Evolutionary conservation across 1,140 invertebrate species (phyloP).

Genomic region (Aphelenchoides besseyi): DNA sequence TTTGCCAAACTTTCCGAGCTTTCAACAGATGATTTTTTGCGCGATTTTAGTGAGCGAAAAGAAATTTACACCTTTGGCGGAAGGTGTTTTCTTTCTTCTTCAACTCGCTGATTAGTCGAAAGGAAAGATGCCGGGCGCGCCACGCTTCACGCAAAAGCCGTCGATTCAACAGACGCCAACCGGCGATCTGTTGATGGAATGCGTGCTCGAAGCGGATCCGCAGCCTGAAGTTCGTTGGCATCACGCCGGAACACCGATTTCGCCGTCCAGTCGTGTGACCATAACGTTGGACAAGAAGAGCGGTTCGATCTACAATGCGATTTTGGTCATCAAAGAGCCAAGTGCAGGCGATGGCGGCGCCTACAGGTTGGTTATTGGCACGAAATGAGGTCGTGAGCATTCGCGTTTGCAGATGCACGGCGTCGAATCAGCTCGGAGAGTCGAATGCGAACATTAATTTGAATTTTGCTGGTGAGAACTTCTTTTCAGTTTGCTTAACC

Average conservation of each 20-base stretch:
- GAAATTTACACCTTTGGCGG: neutral
- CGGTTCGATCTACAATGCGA: slow-evolving; percentile 65
- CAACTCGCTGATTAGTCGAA: neutral
- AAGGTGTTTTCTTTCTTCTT: neutral
- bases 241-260: slow-evolving; percentile 77
- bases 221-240: slow-evolving; percentile 57
- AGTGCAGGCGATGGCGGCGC: slow-evolving; percentile 90
- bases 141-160: slow-evolving; percentile 92
- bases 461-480: slow-evolving; percentile 84
- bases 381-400: no score
- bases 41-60: no score
- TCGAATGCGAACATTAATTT: slow-evolving; percentile 99
- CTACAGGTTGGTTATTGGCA: slow-evolving; percentile 68
- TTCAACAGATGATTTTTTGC: no score
- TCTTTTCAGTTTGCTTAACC: neutral
- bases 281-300: slow-evolving; percentile 67
- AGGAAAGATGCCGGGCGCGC: slow-evolving; percentile 70
- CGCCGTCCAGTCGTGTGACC: slow-evolving; percentile 74
- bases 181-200: slow-evolving; percentile 92
- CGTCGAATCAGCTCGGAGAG: slow-evolving; percentile 94
- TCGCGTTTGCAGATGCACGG: slow-evolving; percentile 80
- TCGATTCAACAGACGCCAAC: slow-evolving; percentile 90
- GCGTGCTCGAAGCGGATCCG: slow-evolving; percentile 66
- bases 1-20: no score
- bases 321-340: slow-evolving; percentile 70